These are phyloP conservation scores for Tenthredo amoena DNA, from an alignment of 2,888 invertebrate genomes.

Conservation along the genomic window DNA sequence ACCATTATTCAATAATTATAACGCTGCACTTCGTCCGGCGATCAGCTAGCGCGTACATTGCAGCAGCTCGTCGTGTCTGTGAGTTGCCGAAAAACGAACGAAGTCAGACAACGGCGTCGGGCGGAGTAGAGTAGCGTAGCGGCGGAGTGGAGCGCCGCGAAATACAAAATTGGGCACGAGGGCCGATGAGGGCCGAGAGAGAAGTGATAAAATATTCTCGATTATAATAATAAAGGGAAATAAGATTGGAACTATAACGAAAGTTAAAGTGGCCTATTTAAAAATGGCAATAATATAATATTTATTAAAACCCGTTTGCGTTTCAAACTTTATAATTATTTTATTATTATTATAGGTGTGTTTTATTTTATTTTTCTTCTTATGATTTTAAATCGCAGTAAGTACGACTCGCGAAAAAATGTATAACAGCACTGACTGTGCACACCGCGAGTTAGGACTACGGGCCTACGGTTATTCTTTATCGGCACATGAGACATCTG, in stretches of 20 bases:
- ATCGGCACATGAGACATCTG: constrained; percentile 83
- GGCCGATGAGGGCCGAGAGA: constrained; percentile 48
- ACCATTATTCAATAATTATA: constrained; percentile 56
- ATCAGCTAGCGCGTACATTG: constrained; percentile 49
- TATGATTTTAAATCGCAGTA: constrained; percentile 29
- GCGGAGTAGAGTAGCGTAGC: constrained; percentile 56
- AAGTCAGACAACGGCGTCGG: constrained; percentile 39
- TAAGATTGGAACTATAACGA: not conserved
- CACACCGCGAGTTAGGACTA: constrained; percentile 69
- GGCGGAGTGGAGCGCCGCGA: constrained; percentile 57
- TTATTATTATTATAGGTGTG: not conserved
- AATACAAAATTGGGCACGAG: constrained; percentile 56
- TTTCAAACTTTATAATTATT: not conserved
- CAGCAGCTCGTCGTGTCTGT: constrained; percentile 39
- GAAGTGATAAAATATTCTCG: not conserved
- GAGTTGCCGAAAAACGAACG: constrained; percentile 56
- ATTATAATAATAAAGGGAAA: not conserved
- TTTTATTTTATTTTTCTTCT: constrained; percentile 16
- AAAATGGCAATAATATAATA: not conserved
- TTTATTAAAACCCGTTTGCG: not conserved
- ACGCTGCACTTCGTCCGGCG: constrained; percentile 48
- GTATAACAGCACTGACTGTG: constrained; percentile 54
- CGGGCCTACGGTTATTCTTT: constrained; percentile 72
- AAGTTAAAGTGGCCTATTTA: not conserved
- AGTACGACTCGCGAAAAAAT: constrained; percentile 50